These are phyloP conservation scores for Acanthosepion esculentum DNA, from an alignment of 2,888 invertebrate species.

Conservation along the genomic window DNA sequence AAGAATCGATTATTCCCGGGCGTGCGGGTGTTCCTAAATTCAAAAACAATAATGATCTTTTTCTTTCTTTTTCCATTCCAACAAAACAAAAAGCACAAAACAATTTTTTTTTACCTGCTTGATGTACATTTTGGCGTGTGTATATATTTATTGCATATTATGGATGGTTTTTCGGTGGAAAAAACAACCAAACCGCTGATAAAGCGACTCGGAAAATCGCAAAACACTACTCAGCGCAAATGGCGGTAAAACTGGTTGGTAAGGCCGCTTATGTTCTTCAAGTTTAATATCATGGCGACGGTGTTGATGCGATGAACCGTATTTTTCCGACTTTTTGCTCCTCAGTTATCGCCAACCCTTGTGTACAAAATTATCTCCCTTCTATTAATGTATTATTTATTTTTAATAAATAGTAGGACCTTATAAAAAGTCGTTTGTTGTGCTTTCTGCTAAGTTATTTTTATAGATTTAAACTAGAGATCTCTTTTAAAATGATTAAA, in stretches of 20 bases:
- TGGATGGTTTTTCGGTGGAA: background rate
- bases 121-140: constrained; percentile 48
- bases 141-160: constrained; percentile 40
- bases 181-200: background rate
- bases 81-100: background rate
- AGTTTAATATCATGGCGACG: background rate
- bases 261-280: constrained; percentile 38
- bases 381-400: background rate
- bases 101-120: constrained; percentile 46
- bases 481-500: too few relatives aligned
- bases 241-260: constrained; percentile 44
- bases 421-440: too few relatives aligned
- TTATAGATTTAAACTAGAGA: too few relatives aligned
- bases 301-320: background rate
- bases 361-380: background rate
- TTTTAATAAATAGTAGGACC: too few relatives aligned
- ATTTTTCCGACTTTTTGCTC: background rate
- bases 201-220: background rate
- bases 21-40: background rate
- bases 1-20: background rate
- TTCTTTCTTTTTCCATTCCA: background rate
- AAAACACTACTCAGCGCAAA: constrained; percentile 3
- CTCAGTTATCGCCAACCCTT: too few relatives aligned
- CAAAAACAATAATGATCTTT: background rate
- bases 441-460: too few relatives aligned